A percentile compares a stretch with the other conserved stretches of the same genome.
Evolutionary conservation across 2,888 invertebrate species (phyloP).

Genomic region (Volucella bombylans): DNA sequence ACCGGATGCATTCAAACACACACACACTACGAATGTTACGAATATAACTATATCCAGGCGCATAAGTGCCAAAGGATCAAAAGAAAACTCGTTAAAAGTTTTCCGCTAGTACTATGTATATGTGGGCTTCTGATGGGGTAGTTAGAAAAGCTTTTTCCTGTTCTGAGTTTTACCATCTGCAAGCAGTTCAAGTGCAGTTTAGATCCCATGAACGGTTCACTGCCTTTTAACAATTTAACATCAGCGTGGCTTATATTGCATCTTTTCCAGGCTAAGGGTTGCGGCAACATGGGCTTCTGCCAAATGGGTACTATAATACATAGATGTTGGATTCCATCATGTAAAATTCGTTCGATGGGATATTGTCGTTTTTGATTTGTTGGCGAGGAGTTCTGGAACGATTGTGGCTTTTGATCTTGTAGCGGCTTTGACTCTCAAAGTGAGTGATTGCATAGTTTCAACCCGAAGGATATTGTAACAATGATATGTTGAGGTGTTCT

Average conservation of each 20-base stretch:
- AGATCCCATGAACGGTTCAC: slow-evolving; percentile 61
- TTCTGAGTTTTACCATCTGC: slow-evolving; percentile 25
- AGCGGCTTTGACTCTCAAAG: slow-evolving; percentile 36
- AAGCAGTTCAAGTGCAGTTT: slow-evolving; percentile 63
- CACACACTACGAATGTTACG: background rate
- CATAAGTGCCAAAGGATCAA: slow-evolving; percentile 64
- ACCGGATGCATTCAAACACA: slow-evolving; percentile 12
- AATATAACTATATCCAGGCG: background rate
- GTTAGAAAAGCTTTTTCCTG: slow-evolving; percentile 67
- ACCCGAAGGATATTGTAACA: slow-evolving; percentile 58
- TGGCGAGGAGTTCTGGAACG: slow-evolving; percentile 49
- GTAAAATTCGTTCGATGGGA: slow-evolving; percentile 59
- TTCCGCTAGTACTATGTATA: slow-evolving; percentile 39
- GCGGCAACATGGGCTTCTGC: background rate
- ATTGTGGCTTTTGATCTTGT: slow-evolving; percentile 66
- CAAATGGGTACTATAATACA: background rate
- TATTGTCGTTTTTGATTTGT: slow-evolving; percentile 64
- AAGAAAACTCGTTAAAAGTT: slow-evolving; percentile 75
- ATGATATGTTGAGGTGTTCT: slow-evolving; percentile 32
- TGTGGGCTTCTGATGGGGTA: slow-evolving; percentile 54
- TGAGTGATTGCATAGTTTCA: slow-evolving; percentile 47
- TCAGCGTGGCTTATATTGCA: slow-evolving; percentile 24
- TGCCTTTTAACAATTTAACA: slow-evolving; percentile 57
- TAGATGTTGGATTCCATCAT: slow-evolving; percentile 24
- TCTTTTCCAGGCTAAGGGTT: slow-evolving; percentile 11